Evolutionary conservation across 1,140 invertebrate species (phyloP).

Genomic region (Ectropis grisescens): DNA sequence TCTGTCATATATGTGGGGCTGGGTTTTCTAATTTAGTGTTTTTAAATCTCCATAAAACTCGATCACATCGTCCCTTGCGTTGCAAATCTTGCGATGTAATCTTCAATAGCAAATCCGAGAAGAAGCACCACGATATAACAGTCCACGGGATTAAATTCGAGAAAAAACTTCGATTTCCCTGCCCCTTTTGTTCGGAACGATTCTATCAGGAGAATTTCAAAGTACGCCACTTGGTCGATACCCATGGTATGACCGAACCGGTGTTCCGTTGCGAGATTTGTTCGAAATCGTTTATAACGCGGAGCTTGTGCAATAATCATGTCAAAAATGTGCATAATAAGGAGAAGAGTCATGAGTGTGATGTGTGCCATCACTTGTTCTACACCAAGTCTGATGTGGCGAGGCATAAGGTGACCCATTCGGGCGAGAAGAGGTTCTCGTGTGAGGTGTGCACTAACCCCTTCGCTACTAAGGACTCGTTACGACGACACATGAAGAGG

Average conservation of each 20-base stretch:
- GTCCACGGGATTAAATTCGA: constrained; percentile 28
- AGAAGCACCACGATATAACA: constrained; percentile 29
- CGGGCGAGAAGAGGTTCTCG: constrained; percentile 38
- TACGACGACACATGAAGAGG: constrained; percentile 41
- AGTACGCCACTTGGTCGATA: constrained; percentile 41
- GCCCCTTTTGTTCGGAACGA: constrained; percentile 35
- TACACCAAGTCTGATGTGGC: constrained; percentile 33
- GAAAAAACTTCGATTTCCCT: constrained; percentile 41
- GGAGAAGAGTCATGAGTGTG: constrained; percentile 45
- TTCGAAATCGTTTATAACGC: constrained; percentile 39
- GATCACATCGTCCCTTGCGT: constrained; percentile 26
- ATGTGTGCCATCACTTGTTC: constrained; percentile 44
- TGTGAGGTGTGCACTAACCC: constrained; percentile 33
- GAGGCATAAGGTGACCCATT: constrained; percentile 45
- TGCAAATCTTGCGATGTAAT: constrained; percentile 29
- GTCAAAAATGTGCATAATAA: constrained; percentile 45
- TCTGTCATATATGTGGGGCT: constrained; percentile 46
- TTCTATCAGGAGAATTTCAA: constrained; percentile 45
- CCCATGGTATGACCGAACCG: constrained; percentile 37
- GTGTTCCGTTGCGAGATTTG: constrained; percentile 39
- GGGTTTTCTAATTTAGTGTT: constrained; percentile 43
- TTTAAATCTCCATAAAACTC: constrained; percentile 41
- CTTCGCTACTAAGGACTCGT: constrained; percentile 44
- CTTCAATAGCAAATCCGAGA: constrained; percentile 28
- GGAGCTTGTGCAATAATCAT: constrained; percentile 46